Base-by-base conservation (phyloP, 2,113 vertebrate species). In the Catagonus wagneri region DNA sequence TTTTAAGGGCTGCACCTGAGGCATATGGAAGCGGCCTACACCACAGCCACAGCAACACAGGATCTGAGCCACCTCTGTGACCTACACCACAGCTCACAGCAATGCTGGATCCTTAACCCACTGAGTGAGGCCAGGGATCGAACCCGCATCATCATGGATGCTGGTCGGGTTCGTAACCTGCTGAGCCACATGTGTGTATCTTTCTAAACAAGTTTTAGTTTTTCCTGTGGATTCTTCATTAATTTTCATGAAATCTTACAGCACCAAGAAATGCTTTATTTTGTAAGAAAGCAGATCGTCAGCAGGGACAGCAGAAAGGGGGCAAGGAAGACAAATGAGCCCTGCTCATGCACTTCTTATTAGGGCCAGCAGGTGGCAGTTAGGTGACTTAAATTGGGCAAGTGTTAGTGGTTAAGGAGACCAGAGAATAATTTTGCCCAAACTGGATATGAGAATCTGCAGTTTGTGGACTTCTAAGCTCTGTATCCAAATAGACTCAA, bases 291-390 rank as follows among this genome's bases (percentile, higher is more conserved):
- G 81, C 76, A 44, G n/a, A 4, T 20, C 12, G 66, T 56, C 27
- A 50, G 60, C 56, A n/a, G 58, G 58, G 27, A 44, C 7, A 12
- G 34, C 65, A 80, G 39, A 20, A 65, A 27, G 44, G 56, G 44
- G 16, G 1, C 29, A 20, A 7, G 14, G 61, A 15, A 16, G 25
- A 25, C 29, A 27, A 13, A 2, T 12, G 68, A 61, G 52, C 29
- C 2, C 36, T 81, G 27, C 52, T 90, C 22, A 4, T 50, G 76
- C 44, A 23, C 19, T 34, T 32, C 79, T 36, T 29, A 19, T 91
- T 19, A 27, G 52, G n/a, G 36, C 96, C 97, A 95, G 94, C 44
- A 96, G 97, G 79, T 92, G 97, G 95, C 89, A 88, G 90, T 60
- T 91, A 72, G 75, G 75, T 5, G 19, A 20, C 75, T 92, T 58